Base-by-base conservation (phyloP, 2,888 invertebrate species). In the Drosophila affinis region DNA sequence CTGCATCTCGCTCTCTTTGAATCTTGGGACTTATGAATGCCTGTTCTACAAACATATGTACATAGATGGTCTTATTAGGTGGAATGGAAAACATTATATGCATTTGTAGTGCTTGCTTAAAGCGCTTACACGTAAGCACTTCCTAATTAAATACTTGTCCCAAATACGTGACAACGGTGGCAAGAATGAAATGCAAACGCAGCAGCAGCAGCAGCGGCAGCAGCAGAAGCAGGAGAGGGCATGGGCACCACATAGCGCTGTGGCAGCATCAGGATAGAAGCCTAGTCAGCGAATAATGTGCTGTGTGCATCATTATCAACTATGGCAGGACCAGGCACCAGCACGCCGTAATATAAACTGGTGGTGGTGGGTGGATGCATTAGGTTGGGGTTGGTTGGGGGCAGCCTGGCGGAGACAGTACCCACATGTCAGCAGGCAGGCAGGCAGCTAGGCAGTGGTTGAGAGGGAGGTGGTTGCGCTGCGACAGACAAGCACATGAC, bases 81-180 rank as follows among this genome's bases (percentile, higher is more conserved):
- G 14, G 17, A 2, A 12, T n/a, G 6, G n/a, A 10, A 34, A 17
- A 10, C 18, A 46, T 47, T 46, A 39, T 69, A 14, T 39, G 29
- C 45, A 56, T 53, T 51, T 59, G 51, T 39, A 74, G 75, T 57
- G 76, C 53, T 56, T 62, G 63, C 61, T 69, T 78, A 62, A 65
- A 79, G 62, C 45, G 77, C 70, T 77, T 78, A 73, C 60, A 62
- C 72, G 76, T 72, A 77, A 77, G 80, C 77, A 64, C 75, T 79
- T 78, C 77, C 75, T 78, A 80, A 78, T 78, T 78, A 78, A 78
- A 78, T 78, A 79, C 80, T 78, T 78, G 80, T 65, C 65, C 80
- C 77, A 79, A 65, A 75, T 75, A 72, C 76, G 65, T 65, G 75
- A 71, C 72, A 56, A 53, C 56, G 57, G 54, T 51, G 52, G 47